Evolutionary conservation across 2,888 invertebrate species (phyloP).

Genomic region (Limnephilus marmoratus): DNA sequence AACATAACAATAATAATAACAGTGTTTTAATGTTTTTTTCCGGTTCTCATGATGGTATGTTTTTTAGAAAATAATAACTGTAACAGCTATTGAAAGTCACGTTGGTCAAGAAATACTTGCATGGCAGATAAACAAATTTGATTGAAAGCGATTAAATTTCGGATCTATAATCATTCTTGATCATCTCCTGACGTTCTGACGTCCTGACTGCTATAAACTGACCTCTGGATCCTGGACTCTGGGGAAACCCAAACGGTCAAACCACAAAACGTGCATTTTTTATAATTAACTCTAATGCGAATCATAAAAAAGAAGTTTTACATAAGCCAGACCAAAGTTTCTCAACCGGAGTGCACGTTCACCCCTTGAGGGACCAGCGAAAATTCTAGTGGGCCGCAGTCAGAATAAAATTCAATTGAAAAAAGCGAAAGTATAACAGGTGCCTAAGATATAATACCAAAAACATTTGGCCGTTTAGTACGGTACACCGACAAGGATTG

Average conservation of each 20-base stretch:
- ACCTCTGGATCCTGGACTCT: constrained; percentile 13
- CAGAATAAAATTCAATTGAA: background rate
- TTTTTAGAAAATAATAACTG: too few species aligned
- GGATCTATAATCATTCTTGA: background rate
- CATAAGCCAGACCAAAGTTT: background rate
- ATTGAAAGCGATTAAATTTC: background rate
- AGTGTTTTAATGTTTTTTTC: too few species aligned
- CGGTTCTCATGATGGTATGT: too few species aligned
- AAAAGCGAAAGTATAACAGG: background rate
- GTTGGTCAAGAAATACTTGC: background rate
- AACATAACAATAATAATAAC: too few species aligned
- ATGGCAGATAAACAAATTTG: background rate
- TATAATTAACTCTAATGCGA: background rate
- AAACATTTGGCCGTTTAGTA: too few species aligned
- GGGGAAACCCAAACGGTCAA: constrained; percentile 17
- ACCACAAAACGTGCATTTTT: constrained; percentile 30
- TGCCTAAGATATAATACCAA: background rate
- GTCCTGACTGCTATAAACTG: background rate
- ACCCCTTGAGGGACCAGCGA: background rate
- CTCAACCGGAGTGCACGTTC: background rate
- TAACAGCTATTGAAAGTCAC: background rate
- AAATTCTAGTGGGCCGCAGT: background rate
- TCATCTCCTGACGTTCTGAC: background rate
- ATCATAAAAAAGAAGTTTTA: background rate
- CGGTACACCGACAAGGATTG: too few species aligned